Evolutionary conservation across 2,888 invertebrate species (phyloP).

Genomic region (Parthenolecanium corni): DNA sequence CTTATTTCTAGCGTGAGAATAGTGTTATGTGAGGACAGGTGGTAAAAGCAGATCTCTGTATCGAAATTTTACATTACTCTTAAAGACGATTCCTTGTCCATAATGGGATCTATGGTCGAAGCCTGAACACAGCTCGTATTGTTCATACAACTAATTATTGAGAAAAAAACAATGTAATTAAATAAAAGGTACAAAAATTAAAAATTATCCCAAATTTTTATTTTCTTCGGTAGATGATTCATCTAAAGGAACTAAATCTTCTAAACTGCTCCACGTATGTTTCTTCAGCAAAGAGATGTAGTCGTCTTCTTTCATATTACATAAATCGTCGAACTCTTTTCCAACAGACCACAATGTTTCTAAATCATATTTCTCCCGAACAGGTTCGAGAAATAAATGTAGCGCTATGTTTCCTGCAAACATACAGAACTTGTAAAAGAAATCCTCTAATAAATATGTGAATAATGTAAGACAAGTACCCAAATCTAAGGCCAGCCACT

Average conservation of each 20-base stretch:
- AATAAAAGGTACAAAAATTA: too few species aligned
- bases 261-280: background rate
- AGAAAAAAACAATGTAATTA: too few species aligned
- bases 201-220: too few species aligned
- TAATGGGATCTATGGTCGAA: too few species aligned
- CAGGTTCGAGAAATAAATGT: constrained; percentile 66
- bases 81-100: too few species aligned
- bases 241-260: constrained; percentile 11
- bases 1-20: too few species aligned
- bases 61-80: too few species aligned
- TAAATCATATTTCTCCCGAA: constrained; percentile 65
- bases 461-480: constrained; percentile 51
- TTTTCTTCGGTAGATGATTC: too few species aligned
- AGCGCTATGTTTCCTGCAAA: constrained; percentile 77
- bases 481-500: constrained; percentile 85
- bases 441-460: background rate
- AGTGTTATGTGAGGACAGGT: too few species aligned
- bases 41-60: too few species aligned
- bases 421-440: constrained; percentile 32
- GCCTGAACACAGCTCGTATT: too few species aligned
- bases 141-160: too few species aligned
- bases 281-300: constrained; percentile 15
- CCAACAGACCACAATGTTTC: constrained; percentile 88
- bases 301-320: constrained; percentile 13
- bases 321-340: constrained; percentile 55